Conservation (phyloP, 2,113 vertebrate species). For the Gymnogyps californianus region DNA sequence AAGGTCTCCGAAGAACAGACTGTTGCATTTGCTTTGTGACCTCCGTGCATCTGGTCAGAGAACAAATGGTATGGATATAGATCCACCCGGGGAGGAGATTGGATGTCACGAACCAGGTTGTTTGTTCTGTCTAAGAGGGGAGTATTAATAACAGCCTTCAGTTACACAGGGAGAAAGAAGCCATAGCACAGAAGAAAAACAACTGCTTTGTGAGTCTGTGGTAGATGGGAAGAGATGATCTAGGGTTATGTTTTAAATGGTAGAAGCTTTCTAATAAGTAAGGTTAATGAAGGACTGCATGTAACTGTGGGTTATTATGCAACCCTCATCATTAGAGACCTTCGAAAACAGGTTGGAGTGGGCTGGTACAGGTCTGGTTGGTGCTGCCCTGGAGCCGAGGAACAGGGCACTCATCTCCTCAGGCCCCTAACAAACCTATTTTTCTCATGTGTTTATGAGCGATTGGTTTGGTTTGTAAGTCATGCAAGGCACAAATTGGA, state of each 20-base stretch:
- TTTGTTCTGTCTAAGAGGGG: not conserved
- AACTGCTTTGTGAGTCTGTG: not conserved
- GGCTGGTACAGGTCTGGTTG: not conserved
- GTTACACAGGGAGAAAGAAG: not conserved
- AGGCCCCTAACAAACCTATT: not conserved
- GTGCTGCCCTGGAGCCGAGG: not conserved
- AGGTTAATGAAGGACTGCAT: not conserved
- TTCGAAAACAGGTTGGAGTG: not conserved
- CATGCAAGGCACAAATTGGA: not conserved
- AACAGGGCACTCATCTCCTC: not conserved
- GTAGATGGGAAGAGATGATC: not conserved
- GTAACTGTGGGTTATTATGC: not conserved
- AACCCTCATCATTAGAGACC: not conserved
- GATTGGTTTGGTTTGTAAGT: not conserved
- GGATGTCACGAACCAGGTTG: not conserved
- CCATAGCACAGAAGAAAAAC: not conserved
- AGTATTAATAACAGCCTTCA: not conserved
- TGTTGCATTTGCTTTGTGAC: not conserved
- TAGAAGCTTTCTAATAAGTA: conserved; percentile 12
- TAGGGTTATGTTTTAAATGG: not conserved
- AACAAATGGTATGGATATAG: conserved; percentile 1
- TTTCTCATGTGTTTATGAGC: not conserved
- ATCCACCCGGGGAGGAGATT: not conserved
- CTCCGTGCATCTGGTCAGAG: not conserved
- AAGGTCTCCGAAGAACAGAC: not conserved